Percentiles rank a stretch among this genome's conserved stretches.
Conservation (phyloP, 2,888 invertebrate species). For the Phyllotreta cruciferae region DNA sequence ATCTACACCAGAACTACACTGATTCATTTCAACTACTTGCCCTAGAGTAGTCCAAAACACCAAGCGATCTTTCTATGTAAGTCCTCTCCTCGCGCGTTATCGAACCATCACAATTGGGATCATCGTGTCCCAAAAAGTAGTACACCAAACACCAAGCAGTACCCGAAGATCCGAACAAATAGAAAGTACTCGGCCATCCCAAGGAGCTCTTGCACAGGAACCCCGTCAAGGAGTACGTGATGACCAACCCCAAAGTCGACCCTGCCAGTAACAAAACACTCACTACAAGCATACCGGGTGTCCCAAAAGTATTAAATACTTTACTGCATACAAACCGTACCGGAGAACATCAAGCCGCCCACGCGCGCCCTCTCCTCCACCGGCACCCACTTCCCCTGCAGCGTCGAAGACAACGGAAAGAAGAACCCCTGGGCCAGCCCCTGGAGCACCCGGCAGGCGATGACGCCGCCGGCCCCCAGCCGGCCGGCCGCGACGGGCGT, state of each 20-base stretch:
- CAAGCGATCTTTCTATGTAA: slow-evolving; percentile 17
- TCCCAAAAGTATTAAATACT: slow-evolving; percentile 1
- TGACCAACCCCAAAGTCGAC: neutral
- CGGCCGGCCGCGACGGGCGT: neutral
- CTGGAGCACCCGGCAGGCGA: slow-evolving; percentile 6
- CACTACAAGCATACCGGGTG: no score
- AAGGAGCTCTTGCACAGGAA: slow-evolving; percentile 7
- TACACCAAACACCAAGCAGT: neutral
- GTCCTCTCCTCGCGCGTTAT: slow-evolving; percentile 17
- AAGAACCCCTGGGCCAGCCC: slow-evolving; percentile 70
- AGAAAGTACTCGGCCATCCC: slow-evolving; percentile 22
- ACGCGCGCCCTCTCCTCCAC: slow-evolving; percentile 71
- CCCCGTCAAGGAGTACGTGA: slow-evolving; percentile 13
- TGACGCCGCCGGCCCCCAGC: slow-evolving; percentile 5
- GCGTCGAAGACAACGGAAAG: slow-evolving; percentile 32
- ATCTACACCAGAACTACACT: no score
- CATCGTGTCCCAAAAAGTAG: slow-evolving; percentile 11
- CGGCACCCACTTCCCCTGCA: slow-evolving; percentile 80
- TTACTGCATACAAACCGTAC: slow-evolving; percentile 38
- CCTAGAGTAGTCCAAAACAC: neutral
- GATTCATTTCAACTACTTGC: no score
- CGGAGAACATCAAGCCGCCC: slow-evolving; percentile 71
- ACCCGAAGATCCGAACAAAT: slow-evolving; percentile 12
- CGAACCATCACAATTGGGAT: neutral
- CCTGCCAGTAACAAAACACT: slow-evolving; percentile 11